A percentile compares a stretch with the other conserved stretches of the same genome.
Evolutionary conservation across 2,888 invertebrate species (phyloP).

Genomic region (Ariolimax columbianus): DNA sequence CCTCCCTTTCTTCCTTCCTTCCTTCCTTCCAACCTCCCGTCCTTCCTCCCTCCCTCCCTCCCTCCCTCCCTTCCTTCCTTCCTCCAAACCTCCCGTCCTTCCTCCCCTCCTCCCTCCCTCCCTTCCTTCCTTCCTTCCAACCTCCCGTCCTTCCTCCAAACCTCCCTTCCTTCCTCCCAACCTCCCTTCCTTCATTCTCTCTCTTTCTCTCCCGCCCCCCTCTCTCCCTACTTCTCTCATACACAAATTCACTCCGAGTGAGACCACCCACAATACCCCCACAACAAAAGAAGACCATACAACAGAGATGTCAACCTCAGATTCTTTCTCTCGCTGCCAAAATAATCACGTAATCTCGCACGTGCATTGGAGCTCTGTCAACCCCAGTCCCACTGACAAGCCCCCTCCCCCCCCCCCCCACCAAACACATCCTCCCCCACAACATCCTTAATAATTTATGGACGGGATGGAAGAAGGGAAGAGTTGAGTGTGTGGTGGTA

Average conservation of each 20-base stretch:
- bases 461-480: not conserved
- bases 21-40: not conserved
- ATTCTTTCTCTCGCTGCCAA: not conserved
- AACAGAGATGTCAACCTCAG: not conserved
- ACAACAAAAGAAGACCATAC: not conserved
- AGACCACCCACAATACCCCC: not conserved
- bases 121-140: not conserved
- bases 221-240: not conserved
- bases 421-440: not conserved
- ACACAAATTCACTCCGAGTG: too few species aligned
- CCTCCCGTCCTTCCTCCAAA: not conserved
- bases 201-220: not conserved
- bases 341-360: constrained; percentile 1
- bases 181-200: not conserved
- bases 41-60: not conserved
- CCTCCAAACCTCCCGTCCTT: not conserved
- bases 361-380: not conserved
- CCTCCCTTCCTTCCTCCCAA: not conserved
- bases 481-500: too few species aligned
- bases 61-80: not conserved
- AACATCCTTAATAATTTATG: not conserved
- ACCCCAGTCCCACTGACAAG: not conserved
- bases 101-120: not conserved
- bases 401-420: not conserved
- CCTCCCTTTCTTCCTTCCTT: not conserved